A percentile compares a stretch with the other conserved stretches of the same genome.
Conservation (phyloP, 2,797 vertebrate genomes). For the Gallirallus australis region DNA sequence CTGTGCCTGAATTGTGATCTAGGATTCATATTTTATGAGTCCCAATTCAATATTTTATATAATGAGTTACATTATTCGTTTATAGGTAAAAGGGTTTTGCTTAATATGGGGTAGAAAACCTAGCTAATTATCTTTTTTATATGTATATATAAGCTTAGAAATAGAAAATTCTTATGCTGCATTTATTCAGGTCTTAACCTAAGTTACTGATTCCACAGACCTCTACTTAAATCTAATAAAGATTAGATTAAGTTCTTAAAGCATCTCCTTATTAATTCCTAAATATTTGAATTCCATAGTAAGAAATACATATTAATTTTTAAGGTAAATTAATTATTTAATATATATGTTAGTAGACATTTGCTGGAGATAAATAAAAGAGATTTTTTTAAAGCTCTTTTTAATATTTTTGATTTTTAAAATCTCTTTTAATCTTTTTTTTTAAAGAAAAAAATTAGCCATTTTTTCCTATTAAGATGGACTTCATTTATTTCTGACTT, state of each 20-base stretch:
- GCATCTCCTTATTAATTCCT: neutral
- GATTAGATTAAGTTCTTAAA: neutral
- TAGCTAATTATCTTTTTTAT: neutral
- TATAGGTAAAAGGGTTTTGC: neutral
- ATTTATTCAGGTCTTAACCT: conserved; percentile 4
- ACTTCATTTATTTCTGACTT: neutral
- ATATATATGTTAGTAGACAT: neutral
- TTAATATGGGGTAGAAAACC: neutral
- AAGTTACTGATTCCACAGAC: neutral
- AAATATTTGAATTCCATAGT: neutral
- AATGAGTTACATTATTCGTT: neutral
- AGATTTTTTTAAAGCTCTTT: neutral
- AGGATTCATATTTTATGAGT: neutral
- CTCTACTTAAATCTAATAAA: neutral
- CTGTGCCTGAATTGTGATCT: neutral
- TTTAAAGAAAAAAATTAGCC: neutral
- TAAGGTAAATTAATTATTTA: neutral
- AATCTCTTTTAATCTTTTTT: too few species aligned
- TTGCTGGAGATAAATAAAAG: neutral
- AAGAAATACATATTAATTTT: neutral
- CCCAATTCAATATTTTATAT: neutral
- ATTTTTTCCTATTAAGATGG: neutral
- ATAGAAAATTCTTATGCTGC: neutral
- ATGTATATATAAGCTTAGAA: neutral
- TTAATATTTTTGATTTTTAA: too few species aligned